These are phyloP conservation scores for Antitype chi DNA, from an alignment of 2,888 invertebrate genomes.

Conservation along the genomic window DNA sequence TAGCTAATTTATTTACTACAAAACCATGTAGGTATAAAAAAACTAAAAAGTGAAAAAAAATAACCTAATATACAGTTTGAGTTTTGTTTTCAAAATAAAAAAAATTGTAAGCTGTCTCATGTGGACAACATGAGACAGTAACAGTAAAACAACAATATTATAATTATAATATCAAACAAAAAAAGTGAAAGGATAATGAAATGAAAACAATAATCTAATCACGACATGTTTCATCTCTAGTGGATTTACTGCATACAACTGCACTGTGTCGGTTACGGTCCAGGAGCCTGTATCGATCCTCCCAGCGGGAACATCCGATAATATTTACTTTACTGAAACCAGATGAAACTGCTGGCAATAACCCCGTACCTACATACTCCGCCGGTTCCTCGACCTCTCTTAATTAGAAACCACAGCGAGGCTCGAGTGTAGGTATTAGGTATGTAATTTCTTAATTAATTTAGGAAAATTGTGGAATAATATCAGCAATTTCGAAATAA, in stretches of 20 bases:
- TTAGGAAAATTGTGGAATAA: not conserved
- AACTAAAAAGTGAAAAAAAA: too few relatives aligned
- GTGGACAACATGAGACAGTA: too few relatives aligned
- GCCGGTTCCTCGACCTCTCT: conserved; percentile 11
- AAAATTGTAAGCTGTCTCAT: too few relatives aligned
- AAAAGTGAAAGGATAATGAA: too few relatives aligned
- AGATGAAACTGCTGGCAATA: conserved; percentile 34
- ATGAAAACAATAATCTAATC: too few relatives aligned
- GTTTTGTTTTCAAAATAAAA: too few relatives aligned
- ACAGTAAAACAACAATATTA: too few relatives aligned
- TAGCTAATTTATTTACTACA: too few relatives aligned
- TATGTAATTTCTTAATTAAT: not conserved
- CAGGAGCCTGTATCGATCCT: conserved; percentile 53
- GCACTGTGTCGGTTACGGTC: conserved; percentile 32
- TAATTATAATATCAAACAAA: too few relatives aligned
- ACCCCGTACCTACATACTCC: not conserved
- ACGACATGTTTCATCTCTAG: too few relatives aligned
- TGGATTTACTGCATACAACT: conserved; percentile 19
- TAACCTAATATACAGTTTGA: too few relatives aligned
- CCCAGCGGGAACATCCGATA: conserved; percentile 28
- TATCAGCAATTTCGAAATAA: not conserved
- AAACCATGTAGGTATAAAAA: too few relatives aligned
- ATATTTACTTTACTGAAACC: conserved; percentile 34
- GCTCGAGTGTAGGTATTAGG: not conserved
- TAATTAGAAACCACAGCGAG: not conserved